Percentiles rank a stretch among this genome's conserved stretches.
phyloP scores from a whole-genome alignment of 2,113 vertebrate genomes.

The Ochotona princeps region DNA sequence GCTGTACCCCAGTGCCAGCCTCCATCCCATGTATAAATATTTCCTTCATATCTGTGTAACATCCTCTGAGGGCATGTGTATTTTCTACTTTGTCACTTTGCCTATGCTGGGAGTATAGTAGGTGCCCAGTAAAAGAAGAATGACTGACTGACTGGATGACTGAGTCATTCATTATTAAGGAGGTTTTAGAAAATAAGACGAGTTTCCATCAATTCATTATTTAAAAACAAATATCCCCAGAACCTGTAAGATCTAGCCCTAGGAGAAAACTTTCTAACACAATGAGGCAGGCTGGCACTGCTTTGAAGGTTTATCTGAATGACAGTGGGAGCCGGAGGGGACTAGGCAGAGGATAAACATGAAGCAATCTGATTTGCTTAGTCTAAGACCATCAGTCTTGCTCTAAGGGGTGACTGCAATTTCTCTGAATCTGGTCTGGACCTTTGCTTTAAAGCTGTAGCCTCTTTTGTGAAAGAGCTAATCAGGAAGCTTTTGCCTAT shows the following conservation, averaged over 20 bases:
- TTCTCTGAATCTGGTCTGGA: background rate
- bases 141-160: background rate
- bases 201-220: background rate
- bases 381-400: background rate
- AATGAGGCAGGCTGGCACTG: background rate
- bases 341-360: background rate
- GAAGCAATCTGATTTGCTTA: background rate
- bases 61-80: background rate
- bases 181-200: background rate
- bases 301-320: background rate
- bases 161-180: background rate
- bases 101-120: background rate
- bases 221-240: slow-evolving; percentile 25
- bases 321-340: background rate
- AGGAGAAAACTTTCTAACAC: background rate
- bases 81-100: slow-evolving; percentile 21
- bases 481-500: background rate
- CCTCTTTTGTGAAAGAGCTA: background rate
- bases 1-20: too few relatives aligned
- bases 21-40: background rate
- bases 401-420: background rate
- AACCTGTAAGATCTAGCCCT: background rate
- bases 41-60: background rate
- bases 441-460: background rate
- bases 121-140: background rate